Percentiles rank a stretch among this genome's conserved stretches.
phyloP scores from a whole-genome alignment of 1,140 invertebrate species.

The Drosophila eugracilis region DNA sequence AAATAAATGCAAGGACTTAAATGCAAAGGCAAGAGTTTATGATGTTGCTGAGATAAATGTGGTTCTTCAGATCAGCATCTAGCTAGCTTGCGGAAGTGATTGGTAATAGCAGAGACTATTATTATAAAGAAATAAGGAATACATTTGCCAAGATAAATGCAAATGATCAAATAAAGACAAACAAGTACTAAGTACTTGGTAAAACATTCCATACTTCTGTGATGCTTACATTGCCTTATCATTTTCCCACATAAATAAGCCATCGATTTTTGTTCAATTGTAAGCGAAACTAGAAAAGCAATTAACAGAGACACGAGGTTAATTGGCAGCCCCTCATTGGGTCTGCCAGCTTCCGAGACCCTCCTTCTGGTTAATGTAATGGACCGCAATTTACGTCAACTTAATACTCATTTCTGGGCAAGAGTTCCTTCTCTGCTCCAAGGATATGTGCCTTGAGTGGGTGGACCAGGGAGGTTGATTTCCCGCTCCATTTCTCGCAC shows the following conservation, averaged over 20 bases:
- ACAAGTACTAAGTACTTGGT: not conserved
- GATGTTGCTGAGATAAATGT: no score
- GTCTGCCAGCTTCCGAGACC: constrained; percentile 2
- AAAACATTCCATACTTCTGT: constrained; percentile 7
- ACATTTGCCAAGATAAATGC: no score
- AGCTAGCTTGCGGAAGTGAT: no score
- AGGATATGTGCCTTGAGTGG: constrained; percentile 23
- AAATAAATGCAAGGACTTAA: not conserved
- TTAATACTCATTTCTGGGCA: constrained; percentile 73
- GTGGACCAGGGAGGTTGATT: constrained; percentile 54
- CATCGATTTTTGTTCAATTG: constrained; percentile 34
- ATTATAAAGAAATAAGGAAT: no score
- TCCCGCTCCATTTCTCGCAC: constrained; percentile 68
- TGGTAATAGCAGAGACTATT: no score
- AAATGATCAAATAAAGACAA: no score
- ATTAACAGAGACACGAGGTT: constrained; percentile 68
- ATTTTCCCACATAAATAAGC: constrained; percentile 16
- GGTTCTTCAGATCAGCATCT: no score
- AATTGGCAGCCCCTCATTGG: constrained; percentile 50
- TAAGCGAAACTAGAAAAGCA: constrained; percentile 47
- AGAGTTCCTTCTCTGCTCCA: constrained; percentile 13
- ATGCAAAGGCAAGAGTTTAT: not conserved
- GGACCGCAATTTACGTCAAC: constrained; percentile 84
- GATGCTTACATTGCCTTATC: not conserved
- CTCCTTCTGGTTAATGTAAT: constrained; percentile 75